A percentile compares a stretch with the other conserved stretches of the same genome.
Evolutionary conservation across 2,113 vertebrate genomes (phyloP).

Genomic region (Ibidorhyncha struthersii): DNA sequence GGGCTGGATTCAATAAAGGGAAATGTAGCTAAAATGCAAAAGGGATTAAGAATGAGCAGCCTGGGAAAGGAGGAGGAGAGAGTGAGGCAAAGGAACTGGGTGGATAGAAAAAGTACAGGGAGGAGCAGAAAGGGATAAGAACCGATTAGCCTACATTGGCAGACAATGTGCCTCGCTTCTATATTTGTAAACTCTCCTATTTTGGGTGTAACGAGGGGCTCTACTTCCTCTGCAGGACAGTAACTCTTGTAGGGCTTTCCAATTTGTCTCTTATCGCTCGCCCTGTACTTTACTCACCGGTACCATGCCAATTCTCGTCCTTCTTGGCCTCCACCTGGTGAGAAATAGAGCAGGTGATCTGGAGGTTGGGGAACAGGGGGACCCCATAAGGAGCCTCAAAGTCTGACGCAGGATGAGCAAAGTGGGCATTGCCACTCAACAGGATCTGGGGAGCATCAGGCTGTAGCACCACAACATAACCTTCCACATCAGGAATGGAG

Average conservation of each 20-base stretch:
- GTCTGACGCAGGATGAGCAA: conserved; percentile 88
- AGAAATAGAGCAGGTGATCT: conserved; percentile 93
- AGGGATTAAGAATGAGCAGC: conserved; percentile 40
- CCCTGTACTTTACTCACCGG: conserved; percentile 49
- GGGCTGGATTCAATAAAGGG: neutral
- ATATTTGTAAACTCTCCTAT: neutral
- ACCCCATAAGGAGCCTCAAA: conserved; percentile 89
- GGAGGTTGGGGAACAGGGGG: conserved; percentile 90
- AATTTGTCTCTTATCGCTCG: neutral
- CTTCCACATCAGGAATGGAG: conserved; percentile 91
- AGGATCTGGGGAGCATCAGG: conserved; percentile 96
- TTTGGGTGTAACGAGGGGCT: neutral
- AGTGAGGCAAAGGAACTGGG: neutral
- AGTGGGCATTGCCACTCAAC: conserved; percentile 87
- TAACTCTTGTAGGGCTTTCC: neutral
- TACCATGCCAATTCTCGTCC: conserved; percentile 79
- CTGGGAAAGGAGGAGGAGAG: neutral
- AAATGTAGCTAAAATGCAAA: conserved; percentile 39
- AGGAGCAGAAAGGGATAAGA: conserved; percentile 53
- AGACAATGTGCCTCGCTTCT: conserved; percentile 21
- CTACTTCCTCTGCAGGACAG: neutral
- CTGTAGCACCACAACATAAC: conserved; percentile 95
- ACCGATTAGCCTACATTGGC: conserved; percentile 39
- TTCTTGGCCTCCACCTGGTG: conserved; percentile 83
- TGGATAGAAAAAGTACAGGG: neutral